Evolutionary conservation across 2,113 vertebrate genomes (phyloP).

Genomic region (Antechinus stuartii): DNA sequence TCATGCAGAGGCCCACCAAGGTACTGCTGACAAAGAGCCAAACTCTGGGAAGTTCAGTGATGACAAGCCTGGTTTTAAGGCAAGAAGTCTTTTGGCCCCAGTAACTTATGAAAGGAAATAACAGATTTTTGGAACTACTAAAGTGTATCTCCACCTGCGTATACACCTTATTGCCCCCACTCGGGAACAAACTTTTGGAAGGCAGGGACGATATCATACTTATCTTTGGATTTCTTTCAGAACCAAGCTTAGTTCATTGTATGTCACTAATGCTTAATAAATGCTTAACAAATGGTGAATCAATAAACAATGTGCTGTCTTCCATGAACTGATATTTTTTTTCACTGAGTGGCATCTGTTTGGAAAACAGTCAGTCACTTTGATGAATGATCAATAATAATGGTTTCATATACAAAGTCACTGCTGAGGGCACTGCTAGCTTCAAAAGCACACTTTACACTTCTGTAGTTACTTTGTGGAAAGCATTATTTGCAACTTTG

Average conservation of each 20-base stretch:
- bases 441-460: background rate
- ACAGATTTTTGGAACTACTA: background rate
- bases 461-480: conserved; percentile 4
- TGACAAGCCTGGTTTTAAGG: background rate
- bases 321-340: background rate
- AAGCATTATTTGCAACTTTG: background rate
- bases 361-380: background rate
- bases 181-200: background rate
- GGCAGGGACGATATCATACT: background rate
- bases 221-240: background rate
- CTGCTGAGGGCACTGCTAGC: background rate
- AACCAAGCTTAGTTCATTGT: background rate
- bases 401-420: background rate
- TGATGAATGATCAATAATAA: background rate
- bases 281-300: background rate
- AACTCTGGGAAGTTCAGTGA: background rate
- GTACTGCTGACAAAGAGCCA: background rate
- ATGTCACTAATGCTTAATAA: background rate
- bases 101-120: background rate
- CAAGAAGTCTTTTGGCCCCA: background rate
- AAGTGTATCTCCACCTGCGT: background rate
- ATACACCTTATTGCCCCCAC: background rate
- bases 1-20: background rate
- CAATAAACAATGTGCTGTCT: background rate
- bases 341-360: background rate